Evolutionary conservation across 1,140 invertebrate species (phyloP), one percentile per base, ranked within the genome.

Genomic region (Atta colombica): DNA sequence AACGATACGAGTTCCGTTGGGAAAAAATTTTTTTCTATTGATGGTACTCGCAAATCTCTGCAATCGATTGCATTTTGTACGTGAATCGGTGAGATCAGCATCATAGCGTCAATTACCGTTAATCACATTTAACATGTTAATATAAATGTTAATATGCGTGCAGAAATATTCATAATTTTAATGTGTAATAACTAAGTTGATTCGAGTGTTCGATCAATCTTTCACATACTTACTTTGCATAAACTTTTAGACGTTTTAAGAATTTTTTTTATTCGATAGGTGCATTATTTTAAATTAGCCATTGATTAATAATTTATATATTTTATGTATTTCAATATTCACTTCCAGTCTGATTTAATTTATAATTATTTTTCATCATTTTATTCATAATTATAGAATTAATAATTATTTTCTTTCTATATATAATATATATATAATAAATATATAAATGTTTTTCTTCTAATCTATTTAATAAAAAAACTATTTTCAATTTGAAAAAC

Each of bases 91-190:
- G 60, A 78, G 45, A 78, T 77, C 39, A 49, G 31, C 28, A 31
- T 74, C 5, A 58, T n/a, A 72, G 49, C 25, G 6, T 10, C 21
- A 21, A 18, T 78, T 65, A 51, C 10, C 60, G 45, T 12, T 18
- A 45, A 78, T 12, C 60, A 78, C 21, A 77, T 65, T 77, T 65
- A 77, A 77, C 5, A 8, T 35, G 7, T 75, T 75, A 75, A 75
- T 58, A 69, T 25, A 45, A n/a, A 69, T 69, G 66, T 69, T 69
- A 69, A 69, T 69, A 25, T 28, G 66, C 39, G 5, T 49, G 39
- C 39, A 51, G 53, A 66, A 78, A 78, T 78, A 78, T 78, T 31
- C 28, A 78, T 78, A 49, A 31, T 18, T 78, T 78, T 78, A 66
- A 66, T 18, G 45, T 78, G 77, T 78, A 31, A 78, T 78, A 78